phyloP scores from a whole-genome alignment of 2,797 vertebrate species.

The Dallia pectoralis region DNA sequence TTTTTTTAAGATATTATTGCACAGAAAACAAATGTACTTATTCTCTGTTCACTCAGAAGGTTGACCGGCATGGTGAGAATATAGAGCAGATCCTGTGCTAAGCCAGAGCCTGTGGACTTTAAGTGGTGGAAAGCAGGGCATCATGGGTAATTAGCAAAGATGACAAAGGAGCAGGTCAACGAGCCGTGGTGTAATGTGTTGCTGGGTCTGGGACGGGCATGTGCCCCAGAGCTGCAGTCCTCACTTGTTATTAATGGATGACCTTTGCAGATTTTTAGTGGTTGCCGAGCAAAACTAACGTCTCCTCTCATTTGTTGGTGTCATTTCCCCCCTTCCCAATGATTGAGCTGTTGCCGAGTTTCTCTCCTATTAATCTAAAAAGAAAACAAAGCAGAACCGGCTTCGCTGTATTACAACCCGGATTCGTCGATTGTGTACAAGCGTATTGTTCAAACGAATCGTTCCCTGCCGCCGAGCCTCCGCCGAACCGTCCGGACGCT shows the following conservation, averaged over 20 bases:
- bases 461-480: slow-evolving; percentile 18
- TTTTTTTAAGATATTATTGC: neutral
- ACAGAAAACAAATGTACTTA: neutral
- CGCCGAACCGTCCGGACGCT: slow-evolving; percentile 30
- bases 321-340: slow-evolving; percentile 37
- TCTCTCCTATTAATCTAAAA: neutral
- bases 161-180: slow-evolving; percentile 48
- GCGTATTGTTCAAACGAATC: neutral
- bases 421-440: neutral
- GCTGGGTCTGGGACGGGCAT: slow-evolving; percentile 49
- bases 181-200: slow-evolving; percentile 53
- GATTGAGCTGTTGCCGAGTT: neutral
- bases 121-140: slow-evolving; percentile 19
- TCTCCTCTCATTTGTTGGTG: slow-evolving; percentile 54
- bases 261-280: slow-evolving; percentile 58
- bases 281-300: slow-evolving; percentile 53
- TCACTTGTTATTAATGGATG: slow-evolving; percentile 62
- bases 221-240: slow-evolving; percentile 47
- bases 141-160: slow-evolving; percentile 52
- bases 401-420: neutral
- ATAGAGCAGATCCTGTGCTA: neutral
- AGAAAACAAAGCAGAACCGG: neutral
- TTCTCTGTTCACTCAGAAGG: neutral
- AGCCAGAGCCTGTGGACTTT: slow-evolving; percentile 17
- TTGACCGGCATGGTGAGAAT: neutral